Percentiles rank a stretch among this genome's conserved stretches.
These are phyloP conservation scores for Crematogaster levior DNA, from an alignment of 2,888 invertebrate species.

Conservation along the genomic window DNA sequence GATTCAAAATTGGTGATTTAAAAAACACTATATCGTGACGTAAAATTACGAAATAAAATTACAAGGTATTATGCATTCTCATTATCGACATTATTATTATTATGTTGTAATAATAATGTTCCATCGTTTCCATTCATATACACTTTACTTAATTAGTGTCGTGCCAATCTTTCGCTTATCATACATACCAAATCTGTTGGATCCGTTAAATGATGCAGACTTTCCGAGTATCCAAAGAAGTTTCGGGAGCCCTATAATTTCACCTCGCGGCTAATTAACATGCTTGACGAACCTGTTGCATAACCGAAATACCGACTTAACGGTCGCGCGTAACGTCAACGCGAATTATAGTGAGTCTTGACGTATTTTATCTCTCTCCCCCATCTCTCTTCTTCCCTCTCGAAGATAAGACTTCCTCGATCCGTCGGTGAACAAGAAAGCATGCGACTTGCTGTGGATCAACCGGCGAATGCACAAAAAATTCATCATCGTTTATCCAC, in stretches of 20 bases:
- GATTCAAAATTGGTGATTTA: neutral
- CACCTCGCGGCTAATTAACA: slow-evolving; percentile 3
- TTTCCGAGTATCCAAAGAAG: neutral
- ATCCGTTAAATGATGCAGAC: neutral
- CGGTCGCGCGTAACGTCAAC: neutral
- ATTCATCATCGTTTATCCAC: slow-evolving; percentile 30
- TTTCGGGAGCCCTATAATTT: slow-evolving; percentile 15
- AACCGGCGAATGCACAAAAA: slow-evolving; percentile 23
- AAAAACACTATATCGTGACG: neutral
- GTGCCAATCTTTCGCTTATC: neutral
- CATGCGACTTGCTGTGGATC: slow-evolving; percentile 9
- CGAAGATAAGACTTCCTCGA: slow-evolving; percentile 24
- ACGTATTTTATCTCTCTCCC: neutral
- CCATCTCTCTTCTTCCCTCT: neutral
- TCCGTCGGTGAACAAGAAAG: slow-evolving; percentile 30
- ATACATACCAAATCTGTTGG: neutral
- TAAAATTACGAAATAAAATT: neutral
- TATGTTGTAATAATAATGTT: neutral
- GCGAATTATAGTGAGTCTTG: neutral
- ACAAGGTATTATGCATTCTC: neutral
- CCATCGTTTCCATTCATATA: neutral
- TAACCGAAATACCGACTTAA: slow-evolving; percentile 13
- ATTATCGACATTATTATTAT: slow-evolving; percentile 10
- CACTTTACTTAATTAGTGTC: neutral
- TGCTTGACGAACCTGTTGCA: neutral